phyloP scores from a whole-genome alignment of 1,140 invertebrate species.

The Glossosoma conforme region DNA sequence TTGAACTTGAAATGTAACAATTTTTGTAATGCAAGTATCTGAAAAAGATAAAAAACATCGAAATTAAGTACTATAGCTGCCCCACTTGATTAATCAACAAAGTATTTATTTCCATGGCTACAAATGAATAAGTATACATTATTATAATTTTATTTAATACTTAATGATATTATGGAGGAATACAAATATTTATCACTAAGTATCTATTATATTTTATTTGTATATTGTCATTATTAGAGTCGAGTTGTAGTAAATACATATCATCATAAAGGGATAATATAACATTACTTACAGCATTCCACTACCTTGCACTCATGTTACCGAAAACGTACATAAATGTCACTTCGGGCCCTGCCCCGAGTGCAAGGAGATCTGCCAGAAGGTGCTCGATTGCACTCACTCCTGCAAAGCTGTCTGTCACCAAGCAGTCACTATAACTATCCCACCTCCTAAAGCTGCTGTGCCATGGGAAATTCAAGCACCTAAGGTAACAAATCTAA shows the following conservation, averaged over 20 bases:
- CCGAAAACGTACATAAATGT: constrained; percentile 26
- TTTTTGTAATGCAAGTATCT: too few species aligned
- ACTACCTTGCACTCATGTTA: constrained; percentile 14
- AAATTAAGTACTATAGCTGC: too few species aligned
- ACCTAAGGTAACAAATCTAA: constrained; percentile 41
- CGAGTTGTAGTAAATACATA: too few species aligned
- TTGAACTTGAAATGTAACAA: too few species aligned
- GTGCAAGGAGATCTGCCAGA: constrained; percentile 26
- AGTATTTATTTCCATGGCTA: too few species aligned
- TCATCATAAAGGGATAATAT: too few species aligned
- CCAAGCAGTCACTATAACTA: constrained; percentile 66
- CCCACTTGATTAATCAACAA: too few species aligned
- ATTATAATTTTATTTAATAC: too few species aligned
- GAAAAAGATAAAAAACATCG: too few species aligned
- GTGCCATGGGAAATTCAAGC: constrained; percentile 74
- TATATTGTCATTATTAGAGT: too few species aligned
- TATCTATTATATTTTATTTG: too few species aligned
- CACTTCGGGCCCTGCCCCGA: constrained; percentile 24
- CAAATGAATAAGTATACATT: too few species aligned
- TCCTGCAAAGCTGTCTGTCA: constrained; percentile 74
- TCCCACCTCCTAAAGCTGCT: constrained; percentile 57
- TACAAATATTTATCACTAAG: constrained; percentile 42
- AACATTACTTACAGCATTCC: constrained; percentile 35
- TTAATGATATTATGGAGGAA: not conserved
- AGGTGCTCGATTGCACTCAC: constrained; percentile 60